Evolutionary conservation across 2,888 invertebrate genomes (phyloP), one percentile per base, ranked within the genome.

Genomic region (Gymnosoma rotundatum): DNA sequence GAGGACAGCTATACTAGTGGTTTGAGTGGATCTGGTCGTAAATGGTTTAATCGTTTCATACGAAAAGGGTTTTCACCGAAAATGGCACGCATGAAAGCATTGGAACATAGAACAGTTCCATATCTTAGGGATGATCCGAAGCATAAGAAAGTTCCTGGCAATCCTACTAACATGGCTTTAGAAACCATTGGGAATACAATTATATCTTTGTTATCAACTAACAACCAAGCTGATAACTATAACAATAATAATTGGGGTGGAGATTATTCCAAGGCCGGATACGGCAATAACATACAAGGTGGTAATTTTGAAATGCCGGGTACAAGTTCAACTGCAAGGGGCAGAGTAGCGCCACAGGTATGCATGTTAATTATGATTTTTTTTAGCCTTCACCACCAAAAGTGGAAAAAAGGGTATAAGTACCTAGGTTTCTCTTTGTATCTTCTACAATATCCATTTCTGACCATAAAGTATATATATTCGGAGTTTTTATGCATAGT

Each of bases 181-280:
- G 81, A 69, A 75, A 81, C 20, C 38, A 70, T 81, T 70, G 81
- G 81, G 25, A 81, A 69, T 38, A 75, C 74, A 21, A 61, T 81
- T 32, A 56, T 81, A 8, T 70, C 75, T 8, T 42, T 81, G 16
- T 69, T 81, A 14, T 36, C 67, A 7, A 56, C 21, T 18, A 74
- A 21, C 16, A 74, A 54, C 0, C 16, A 36, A 48, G 56, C 6
- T 56, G 69, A 61, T 6, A 76, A 76, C 20, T 67, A 50, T 56
- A 66, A 45, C 21, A 74, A 63, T 64, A 32, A n/a, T 8, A 73
- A 72, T 18, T 64, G 63, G 74, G 56, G 56, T 12, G 61, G 38
- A 1, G 36, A 42, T 25, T 72, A 76, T 36, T 66, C 25, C 9
- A 58, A 58, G 32, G 20, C 16, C 16, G 78, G 48, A 25, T 74